Conservation (phyloP, 2,888 invertebrate genomes). For the Orchesella flavescens region DNA sequence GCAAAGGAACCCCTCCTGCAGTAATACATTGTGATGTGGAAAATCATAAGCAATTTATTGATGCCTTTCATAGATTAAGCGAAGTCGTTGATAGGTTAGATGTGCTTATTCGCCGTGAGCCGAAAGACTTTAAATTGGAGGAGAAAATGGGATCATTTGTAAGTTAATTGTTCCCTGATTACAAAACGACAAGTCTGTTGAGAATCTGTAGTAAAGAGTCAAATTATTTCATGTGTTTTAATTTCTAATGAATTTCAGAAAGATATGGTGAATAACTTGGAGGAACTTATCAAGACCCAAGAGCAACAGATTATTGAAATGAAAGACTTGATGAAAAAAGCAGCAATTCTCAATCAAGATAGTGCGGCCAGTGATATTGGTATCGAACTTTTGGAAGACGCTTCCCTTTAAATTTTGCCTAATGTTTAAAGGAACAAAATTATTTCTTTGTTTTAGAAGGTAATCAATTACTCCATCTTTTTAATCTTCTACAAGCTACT, state of each 20-base stretch:
- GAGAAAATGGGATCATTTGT: conserved; percentile 26
- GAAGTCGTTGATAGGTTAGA: conserved; percentile 26
- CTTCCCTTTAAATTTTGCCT: background rate
- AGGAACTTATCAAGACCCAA: conserved; percentile 13
- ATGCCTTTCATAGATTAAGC: conserved; percentile 23
- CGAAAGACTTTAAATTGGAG: conserved; percentile 23
- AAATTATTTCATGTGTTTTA: background rate
- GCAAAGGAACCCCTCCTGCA: conserved; percentile 11
- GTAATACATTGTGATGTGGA: conserved; percentile 44
- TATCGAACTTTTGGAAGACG: background rate
- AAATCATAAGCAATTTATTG: conserved; percentile 7
- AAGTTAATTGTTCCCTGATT: conserved; percentile 16
- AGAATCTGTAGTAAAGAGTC: too few relatives aligned
- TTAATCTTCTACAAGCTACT: too few relatives aligned
- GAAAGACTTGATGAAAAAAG: conserved; percentile 33
- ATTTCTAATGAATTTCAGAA: conserved; percentile 17
- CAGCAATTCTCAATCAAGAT: conserved; percentile 8
- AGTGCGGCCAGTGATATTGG: background rate
- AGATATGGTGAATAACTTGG: conserved; percentile 32
- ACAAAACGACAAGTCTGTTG: too few relatives aligned
- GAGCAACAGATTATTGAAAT: conserved; percentile 10
- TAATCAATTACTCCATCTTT: too few relatives aligned
- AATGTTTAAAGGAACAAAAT: too few relatives aligned
- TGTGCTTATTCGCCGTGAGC: background rate
- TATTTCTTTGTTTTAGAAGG: too few relatives aligned